A percentile compares a stretch with the other conserved stretches of the same genome.
Conservation (phyloP, 2,113 vertebrate genomes). For the Galbula dea region DNA sequence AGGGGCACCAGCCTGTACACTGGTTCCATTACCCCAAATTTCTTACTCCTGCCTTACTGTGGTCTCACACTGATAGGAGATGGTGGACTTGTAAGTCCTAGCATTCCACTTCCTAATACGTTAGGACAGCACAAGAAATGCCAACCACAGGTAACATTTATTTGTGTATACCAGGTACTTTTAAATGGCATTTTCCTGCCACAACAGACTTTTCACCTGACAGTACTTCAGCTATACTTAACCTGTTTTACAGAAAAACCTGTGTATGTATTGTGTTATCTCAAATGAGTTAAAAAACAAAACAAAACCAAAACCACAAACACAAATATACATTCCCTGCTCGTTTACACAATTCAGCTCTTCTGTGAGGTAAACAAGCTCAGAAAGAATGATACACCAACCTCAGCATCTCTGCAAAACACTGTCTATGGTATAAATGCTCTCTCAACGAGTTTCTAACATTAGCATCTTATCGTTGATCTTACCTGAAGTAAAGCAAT, state of each 20-base stretch:
- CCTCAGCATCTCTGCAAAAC: background rate
- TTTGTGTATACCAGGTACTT: background rate
- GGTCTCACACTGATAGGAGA: background rate
- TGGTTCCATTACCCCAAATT: background rate
- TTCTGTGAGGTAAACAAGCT: background rate
- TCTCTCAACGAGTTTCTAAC: background rate
- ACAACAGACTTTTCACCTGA: background rate
- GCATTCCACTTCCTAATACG: background rate
- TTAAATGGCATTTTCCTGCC: background rate
- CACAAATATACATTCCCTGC: background rate
- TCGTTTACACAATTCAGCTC: background rate
- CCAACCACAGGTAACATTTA: background rate
- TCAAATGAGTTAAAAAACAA: background rate
- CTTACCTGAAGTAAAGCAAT: conserved; percentile 98
- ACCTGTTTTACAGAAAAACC: background rate
- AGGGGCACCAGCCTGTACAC: background rate
- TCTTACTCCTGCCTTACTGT: background rate
- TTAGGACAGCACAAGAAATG: background rate
- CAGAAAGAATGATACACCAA: background rate
- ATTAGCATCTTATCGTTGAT: background rate
- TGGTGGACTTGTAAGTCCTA: background rate
- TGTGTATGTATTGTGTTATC: background rate
- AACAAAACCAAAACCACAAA: background rate
- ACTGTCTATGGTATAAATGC: background rate
- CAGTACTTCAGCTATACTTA: background rate